These are phyloP conservation scores for Macrostomum lignano DNA, from an alignment of 1,140 invertebrate genomes.

Conservation along the genomic window DNA sequence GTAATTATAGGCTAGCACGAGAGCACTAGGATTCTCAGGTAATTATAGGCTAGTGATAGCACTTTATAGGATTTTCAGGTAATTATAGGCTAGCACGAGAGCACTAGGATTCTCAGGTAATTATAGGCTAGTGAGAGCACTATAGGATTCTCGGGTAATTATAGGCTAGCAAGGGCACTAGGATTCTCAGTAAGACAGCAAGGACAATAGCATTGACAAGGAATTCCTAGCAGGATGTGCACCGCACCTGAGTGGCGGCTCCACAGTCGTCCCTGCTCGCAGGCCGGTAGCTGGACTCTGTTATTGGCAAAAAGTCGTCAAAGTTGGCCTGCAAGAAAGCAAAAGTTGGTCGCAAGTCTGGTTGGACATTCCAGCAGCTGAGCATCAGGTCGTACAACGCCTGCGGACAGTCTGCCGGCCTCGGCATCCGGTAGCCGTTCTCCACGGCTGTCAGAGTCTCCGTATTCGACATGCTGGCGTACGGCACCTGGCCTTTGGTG, in stretches of 20 bases:
- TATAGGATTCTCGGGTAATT: too few relatives aligned
- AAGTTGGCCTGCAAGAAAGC: slow-evolving; percentile 9
- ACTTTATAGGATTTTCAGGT: too few relatives aligned
- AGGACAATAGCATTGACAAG: too few relatives aligned
- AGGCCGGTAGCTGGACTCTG: slow-evolving; percentile 1
- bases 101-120: too few relatives aligned
- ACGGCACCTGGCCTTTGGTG: slow-evolving; percentile 89
- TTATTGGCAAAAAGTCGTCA: background rate
- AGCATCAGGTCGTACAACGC: slow-evolving; percentile 89
- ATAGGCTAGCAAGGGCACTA: too few relatives aligned
- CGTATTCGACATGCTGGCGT: slow-evolving; percentile 99
- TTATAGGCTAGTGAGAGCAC: too few relatives aligned
- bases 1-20: too few relatives aligned
- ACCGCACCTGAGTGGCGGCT: slow-evolving; percentile 5
- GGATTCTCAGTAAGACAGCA: too few relatives aligned
- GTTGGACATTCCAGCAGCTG: slow-evolving; percentile 91
- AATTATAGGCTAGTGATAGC: too few relatives aligned
- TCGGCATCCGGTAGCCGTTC: slow-evolving; percentile 1
- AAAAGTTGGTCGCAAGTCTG: slow-evolving; percentile 82
- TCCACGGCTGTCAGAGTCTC: background rate
- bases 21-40: too few relatives aligned
- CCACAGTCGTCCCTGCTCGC: slow-evolving; percentile 65
- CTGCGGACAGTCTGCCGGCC: slow-evolving; percentile 32
- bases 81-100: too few relatives aligned
- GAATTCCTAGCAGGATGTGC: too few relatives aligned